Evolutionary conservation across 1,140 invertebrate genomes (phyloP), one percentile per base, ranked within the genome.

Genomic region (Cydia splendana): DNA sequence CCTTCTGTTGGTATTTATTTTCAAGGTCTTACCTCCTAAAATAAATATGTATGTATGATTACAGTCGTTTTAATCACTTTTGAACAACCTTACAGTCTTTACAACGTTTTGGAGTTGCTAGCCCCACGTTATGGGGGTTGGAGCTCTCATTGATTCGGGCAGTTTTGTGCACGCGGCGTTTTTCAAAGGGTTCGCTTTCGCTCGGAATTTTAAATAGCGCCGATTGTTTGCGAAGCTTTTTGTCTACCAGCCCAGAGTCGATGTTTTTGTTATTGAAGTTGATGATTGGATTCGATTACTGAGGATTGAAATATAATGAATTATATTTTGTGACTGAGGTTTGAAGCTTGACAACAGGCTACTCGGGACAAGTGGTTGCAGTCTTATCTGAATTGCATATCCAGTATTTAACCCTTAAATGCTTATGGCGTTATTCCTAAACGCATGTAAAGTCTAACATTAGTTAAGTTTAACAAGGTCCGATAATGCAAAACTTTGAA

Each of bases 191-290:
- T 45, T 71, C 18, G 30, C 9, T 3, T 34, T 42, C 30, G 28
- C 67, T 42, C 18, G 67, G 67, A 71, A 71, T 71, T 71, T 71
- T 71, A 71, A 71, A 71, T 38, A 71, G 67, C n/a, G 34, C 34
- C 34, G 30, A 45, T 71, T 71, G 67, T 24, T 62, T 62, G 18
- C 57, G 57, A 18, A 38, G 6, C 34, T 38, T 71, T 71, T 38
- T 62, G 57, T 62, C 57, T 62, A 62, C 20, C 15, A 57, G 53
- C 34, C 67, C 2, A n/a, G 15, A 18, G 15, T 71, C 38, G 30
- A 71, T 71, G 67, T 71, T 38, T 42, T 71, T 71, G 57, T 62
- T n/a, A 20, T 62, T 62, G 57, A 62, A 24, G 57, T 24, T 24
- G 51, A 15, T 53, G n/a, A 53, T 53, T 53, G n/a, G 15, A 53